phyloP scores from a whole-genome alignment of 2,888 invertebrate genomes.

The Heliconius aoede region DNA sequence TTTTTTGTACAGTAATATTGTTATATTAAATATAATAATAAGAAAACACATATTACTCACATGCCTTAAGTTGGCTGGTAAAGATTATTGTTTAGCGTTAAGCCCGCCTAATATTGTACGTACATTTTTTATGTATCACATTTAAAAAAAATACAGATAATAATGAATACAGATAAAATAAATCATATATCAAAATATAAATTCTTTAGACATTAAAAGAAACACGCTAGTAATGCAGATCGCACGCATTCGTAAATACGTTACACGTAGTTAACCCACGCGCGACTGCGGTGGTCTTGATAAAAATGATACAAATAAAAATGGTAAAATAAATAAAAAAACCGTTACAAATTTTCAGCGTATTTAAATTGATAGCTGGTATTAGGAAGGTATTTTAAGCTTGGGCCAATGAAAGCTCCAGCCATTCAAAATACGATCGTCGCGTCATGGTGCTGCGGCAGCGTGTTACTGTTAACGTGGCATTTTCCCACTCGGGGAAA shows the following conservation, averaged over 20 bases:
- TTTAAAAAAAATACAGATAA: not conserved
- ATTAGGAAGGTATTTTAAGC: not conserved
- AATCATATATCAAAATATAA: slow-evolving; percentile 18
- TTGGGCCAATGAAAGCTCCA: not conserved
- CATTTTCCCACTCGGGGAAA: no score
- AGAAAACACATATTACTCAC: no score
- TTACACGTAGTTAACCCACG: slow-evolving; percentile 47
- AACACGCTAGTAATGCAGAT: slow-evolving; percentile 49
- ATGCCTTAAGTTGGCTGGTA: no score
- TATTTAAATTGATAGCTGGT: not conserved
- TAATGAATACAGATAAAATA: not conserved
- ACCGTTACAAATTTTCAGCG: not conserved
- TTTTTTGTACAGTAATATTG: no score
- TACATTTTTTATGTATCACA: not conserved
- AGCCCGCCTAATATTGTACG: not conserved
- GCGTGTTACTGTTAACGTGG: no score
- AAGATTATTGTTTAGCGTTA: no score
- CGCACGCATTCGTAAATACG: slow-evolving; percentile 34
- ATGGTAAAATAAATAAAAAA: not conserved
- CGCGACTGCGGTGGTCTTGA: slow-evolving; percentile 53
- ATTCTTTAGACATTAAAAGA: slow-evolving; percentile 41
- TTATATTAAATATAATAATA: no score
- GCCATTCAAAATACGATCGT: not conserved
- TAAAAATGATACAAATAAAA: not conserved
- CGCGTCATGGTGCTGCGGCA: no score